Evolutionary conservation across 2,797 vertebrate species (phyloP).

Genomic region (Sibirionetta formosa): DNA sequence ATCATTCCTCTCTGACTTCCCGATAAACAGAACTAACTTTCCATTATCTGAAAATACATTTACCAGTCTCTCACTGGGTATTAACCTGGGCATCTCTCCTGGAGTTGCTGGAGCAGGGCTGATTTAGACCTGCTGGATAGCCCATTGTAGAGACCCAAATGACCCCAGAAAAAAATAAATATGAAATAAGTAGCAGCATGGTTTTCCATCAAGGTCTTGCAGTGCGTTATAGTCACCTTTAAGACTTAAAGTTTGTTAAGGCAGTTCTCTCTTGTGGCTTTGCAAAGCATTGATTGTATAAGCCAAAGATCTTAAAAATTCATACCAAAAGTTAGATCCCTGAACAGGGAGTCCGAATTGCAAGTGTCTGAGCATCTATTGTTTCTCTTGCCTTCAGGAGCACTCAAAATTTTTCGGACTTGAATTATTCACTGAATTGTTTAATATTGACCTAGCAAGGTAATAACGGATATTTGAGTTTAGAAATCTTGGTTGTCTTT

Average conservation of each 20-base stretch:
- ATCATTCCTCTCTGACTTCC: not conserved
- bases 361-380: not conserved
- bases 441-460: not conserved
- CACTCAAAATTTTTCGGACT: not conserved
- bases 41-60: not conserved
- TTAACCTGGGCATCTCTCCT: not conserved
- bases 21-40: not conserved
- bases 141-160: not conserved
- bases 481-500: not conserved
- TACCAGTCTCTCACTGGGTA: not conserved
- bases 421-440: not conserved
- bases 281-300: not conserved
- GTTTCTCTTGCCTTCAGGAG: not conserved
- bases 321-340: not conserved
- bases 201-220: not conserved
- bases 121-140: not conserved
- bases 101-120: not conserved
- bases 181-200: not conserved
- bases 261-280: not conserved
- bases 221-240: not conserved
- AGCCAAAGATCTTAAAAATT: not conserved
- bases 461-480: not conserved
- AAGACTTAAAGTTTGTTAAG: not conserved
- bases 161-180: not conserved
- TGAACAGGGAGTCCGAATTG: not conserved